phyloP scores from a whole-genome alignment of 2,113 vertebrate species.

The Pterocles orientalis region DNA sequence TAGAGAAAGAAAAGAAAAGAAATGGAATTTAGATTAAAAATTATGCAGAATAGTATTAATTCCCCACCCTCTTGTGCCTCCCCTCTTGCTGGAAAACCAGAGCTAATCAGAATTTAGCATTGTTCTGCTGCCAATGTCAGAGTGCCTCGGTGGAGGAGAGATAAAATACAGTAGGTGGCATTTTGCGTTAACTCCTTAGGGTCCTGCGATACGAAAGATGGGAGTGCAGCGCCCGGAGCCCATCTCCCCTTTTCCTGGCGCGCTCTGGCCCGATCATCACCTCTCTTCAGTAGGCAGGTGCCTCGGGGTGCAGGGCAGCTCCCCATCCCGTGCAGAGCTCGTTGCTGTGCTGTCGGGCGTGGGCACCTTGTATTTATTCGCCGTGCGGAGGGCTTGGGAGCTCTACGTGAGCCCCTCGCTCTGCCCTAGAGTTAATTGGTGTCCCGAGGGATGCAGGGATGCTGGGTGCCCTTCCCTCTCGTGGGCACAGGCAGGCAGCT shows the following conservation, averaged over 20 bases:
- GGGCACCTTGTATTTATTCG: accelerated
- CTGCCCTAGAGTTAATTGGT: accelerated
- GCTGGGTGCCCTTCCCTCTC: accelerated
- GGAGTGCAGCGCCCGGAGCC: accelerated
- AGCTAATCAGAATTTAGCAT: conserved; percentile 47
- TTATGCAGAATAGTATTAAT: conserved; percentile 61
- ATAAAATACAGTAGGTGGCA: conserved; percentile 39
- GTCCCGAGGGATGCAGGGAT: neutral
- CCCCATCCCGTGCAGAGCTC: accelerated
- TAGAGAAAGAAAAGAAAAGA: conserved; percentile 60
- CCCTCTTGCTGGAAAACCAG: conserved; percentile 31
- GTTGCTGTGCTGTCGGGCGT: accelerated
- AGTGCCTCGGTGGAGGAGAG: conserved; percentile 43
- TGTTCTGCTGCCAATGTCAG: conserved; percentile 44
- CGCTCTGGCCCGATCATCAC: accelerated
- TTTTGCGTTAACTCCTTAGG: conserved; percentile 41
- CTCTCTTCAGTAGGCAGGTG: accelerated
- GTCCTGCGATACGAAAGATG: accelerated
- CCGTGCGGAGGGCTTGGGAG: accelerated
- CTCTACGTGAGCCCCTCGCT: neutral
- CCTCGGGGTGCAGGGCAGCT: neutral
- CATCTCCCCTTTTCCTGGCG: accelerated
- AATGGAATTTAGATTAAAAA: conserved; percentile 71
- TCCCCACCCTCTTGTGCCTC: conserved; percentile 48
- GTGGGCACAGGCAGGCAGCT: neutral